Percentiles rank a stretch among this genome's conserved stretches.
Evolutionary conservation across 2,113 vertebrate species (phyloP).

Genomic region (Phainopepla nitens): DNA sequence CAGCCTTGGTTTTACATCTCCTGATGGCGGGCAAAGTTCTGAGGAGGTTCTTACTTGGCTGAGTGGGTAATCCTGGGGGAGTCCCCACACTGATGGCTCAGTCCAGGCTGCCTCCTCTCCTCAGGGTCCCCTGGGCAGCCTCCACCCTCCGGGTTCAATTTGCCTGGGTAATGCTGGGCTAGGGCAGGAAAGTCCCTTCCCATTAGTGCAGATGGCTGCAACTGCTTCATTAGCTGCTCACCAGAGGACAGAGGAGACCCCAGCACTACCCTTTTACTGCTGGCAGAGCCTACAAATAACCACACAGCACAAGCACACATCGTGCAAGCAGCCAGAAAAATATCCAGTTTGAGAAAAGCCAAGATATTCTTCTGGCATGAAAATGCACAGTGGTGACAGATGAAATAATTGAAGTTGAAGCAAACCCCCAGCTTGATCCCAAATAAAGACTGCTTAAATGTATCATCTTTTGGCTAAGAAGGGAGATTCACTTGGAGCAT

Average conservation of each 20-base stretch:
- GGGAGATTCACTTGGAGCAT: not conserved
- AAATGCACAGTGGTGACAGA: not conserved
- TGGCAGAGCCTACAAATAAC: not conserved
- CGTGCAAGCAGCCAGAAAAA: not conserved
- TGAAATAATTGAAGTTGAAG: not conserved
- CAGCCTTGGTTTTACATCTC: not conserved
- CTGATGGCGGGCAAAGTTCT: fast-evolving
- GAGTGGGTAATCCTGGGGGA: not conserved
- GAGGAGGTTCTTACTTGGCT: not conserved
- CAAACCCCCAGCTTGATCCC: conserved; percentile 18
- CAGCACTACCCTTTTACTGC: not conserved
- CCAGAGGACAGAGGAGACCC: not conserved
- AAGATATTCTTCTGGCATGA: not conserved
- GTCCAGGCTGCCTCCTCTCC: not conserved
- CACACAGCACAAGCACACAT: not conserved
- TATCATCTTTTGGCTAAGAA: not conserved
- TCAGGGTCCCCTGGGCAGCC: not conserved
- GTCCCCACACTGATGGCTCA: not conserved
- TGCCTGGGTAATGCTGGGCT: not conserved
- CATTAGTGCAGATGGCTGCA: not conserved
- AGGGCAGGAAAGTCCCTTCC: not conserved
- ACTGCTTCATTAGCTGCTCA: not conserved
- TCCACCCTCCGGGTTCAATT: not conserved
- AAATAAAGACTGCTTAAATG: conserved; percentile 22
- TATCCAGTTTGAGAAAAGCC: not conserved